Conservation (phyloP, 2,888 invertebrate species). For the Myopa testacea region DNA sequence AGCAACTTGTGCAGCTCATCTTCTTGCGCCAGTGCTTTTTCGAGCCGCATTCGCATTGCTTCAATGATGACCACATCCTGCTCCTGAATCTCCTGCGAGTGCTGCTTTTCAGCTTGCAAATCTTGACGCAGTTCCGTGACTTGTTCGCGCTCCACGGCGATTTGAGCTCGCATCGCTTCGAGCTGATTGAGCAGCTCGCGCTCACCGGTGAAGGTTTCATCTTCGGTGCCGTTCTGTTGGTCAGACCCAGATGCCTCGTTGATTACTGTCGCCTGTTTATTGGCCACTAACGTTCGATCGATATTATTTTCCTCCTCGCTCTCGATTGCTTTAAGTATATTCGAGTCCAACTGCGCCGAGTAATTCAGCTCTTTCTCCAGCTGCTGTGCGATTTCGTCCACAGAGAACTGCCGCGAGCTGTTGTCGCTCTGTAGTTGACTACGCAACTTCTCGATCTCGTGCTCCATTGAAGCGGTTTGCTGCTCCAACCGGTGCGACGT, state of each 20-base stretch:
- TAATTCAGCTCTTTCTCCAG: constrained; percentile 73
- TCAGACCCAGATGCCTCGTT: not conserved
- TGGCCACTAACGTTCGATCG: constrained; percentile 53
- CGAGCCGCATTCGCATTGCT: constrained; percentile 75
- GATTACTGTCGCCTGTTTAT: constrained; percentile 16
- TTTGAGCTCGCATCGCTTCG: constrained; percentile 59
- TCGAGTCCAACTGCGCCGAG: constrained; percentile 73
- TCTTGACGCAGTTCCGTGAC: constrained; percentile 72
- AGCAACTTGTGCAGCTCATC: constrained; percentile 74
- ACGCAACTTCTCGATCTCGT: constrained; percentile 61
- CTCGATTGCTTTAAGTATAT: constrained; percentile 72
- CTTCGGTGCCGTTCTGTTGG: constrained; percentile 55
- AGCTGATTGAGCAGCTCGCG: constrained; percentile 63
- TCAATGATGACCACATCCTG: constrained; percentile 77
- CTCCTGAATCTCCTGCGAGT: constrained; percentile 71
- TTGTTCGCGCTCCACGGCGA: constrained; percentile 61
- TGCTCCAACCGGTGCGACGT: constrained; percentile 66
- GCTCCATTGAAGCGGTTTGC: constrained; percentile 70
- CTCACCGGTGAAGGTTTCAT: constrained; percentile 64
- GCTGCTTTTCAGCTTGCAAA: constrained; percentile 73
- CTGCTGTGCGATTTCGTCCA: constrained; percentile 72
- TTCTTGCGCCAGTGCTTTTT: constrained; percentile 75
- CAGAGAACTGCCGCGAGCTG: constrained; percentile 65
- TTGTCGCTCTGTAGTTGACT: constrained; percentile 66
- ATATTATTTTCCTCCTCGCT: constrained; percentile 69